Base-by-base conservation (phyloP, 2,888 invertebrate species). In the Philopedon plagiatum region DNA sequence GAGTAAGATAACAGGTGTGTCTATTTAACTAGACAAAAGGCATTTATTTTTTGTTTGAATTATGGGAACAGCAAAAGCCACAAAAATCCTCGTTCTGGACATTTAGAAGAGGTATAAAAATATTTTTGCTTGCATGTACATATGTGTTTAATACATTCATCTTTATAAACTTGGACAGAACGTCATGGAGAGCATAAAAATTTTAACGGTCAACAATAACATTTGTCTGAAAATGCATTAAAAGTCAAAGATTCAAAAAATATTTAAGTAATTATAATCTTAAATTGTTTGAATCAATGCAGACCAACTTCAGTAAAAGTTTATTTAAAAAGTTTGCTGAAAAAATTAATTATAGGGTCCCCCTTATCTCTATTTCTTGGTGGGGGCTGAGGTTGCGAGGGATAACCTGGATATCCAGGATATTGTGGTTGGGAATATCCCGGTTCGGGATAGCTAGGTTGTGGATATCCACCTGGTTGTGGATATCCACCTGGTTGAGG, bases 321-420 rank as follows among this genome's bases (percentile, higher is more conserved):
- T 23, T 62, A 72, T 57, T 69, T 69, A 51, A 79, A 80, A 15
- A 80, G 58, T 39, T 77, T 80, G 61, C 76, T 81, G 57, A 82
- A 82, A 61, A 82, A 81, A 74, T 80, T 82, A n/a, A 77, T 73
- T 68, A 82, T 82, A 19, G 81, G 82, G 77, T 82, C 82, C 37
- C 66, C 78, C 72, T 63, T 67, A 61, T 73, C 62, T 26, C 65
- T 61, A 41, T 75, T 72, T 41, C 62, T 13, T 13, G 54, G 62
- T 5, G 60, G 65, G 19, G 62, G 75, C 11, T 64, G 74, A 2
- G 77, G 77, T 19, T 73, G 75, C 5, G 74, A 75, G 3, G 78
- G 80, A 63, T 79, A 77, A 44, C 66, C 66, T 51, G 67, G 73
- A 71, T 66, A 73, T 49, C 70, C 69, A 8, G 76, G 78, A 51